Percentiles rank a stretch among this genome's conserved stretches.
Conservation (phyloP, 1,140 invertebrate genomes). For the Drosophila baimaii region DNA sequence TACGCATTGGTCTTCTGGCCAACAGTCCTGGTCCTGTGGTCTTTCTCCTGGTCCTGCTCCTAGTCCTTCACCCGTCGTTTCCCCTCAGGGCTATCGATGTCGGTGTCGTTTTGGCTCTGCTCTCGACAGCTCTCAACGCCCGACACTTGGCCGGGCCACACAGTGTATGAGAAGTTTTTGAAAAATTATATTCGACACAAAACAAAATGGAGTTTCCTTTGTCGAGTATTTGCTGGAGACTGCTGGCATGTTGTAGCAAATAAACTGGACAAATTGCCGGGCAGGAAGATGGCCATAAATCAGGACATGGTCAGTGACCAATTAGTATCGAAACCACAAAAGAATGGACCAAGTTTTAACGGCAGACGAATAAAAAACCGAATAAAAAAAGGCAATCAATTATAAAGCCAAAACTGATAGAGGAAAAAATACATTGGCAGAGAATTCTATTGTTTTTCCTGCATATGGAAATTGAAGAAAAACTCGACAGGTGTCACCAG, state of each 20-base stretch:
- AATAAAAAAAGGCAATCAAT: slow-evolving; percentile 39
- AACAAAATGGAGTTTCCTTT: slow-evolving; percentile 47
- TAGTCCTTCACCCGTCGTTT: background rate
- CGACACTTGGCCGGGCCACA: slow-evolving; percentile 35
- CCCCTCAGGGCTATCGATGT: slow-evolving; percentile 41
- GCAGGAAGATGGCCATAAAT: slow-evolving; percentile 52
- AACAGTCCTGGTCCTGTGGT: slow-evolving; percentile 10
- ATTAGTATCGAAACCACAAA: slow-evolving; percentile 45
- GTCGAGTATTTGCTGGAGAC: slow-evolving; percentile 48
- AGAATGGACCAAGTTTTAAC: slow-evolving; percentile 7
- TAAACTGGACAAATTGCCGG: slow-evolving; percentile 65
- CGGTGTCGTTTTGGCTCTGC: slow-evolving; percentile 49
- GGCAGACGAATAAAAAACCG: background rate
- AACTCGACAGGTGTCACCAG: background rate
- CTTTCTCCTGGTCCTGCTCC: slow-evolving; percentile 9
- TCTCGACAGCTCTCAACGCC: slow-evolving; percentile 59
- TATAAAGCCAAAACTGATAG: slow-evolving; percentile 7
- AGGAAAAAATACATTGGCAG: background rate
- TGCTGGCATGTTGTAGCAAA: slow-evolving; percentile 54
- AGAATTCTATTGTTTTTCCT: background rate
- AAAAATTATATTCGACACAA: slow-evolving; percentile 53
- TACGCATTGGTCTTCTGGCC: slow-evolving; percentile 41
- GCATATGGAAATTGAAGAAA: slow-evolving; percentile 16
- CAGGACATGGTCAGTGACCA: slow-evolving; percentile 48
- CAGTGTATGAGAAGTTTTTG: slow-evolving; percentile 44